Conservation (phyloP, 2,113 vertebrate species). For the Empidonax traillii region DNA sequence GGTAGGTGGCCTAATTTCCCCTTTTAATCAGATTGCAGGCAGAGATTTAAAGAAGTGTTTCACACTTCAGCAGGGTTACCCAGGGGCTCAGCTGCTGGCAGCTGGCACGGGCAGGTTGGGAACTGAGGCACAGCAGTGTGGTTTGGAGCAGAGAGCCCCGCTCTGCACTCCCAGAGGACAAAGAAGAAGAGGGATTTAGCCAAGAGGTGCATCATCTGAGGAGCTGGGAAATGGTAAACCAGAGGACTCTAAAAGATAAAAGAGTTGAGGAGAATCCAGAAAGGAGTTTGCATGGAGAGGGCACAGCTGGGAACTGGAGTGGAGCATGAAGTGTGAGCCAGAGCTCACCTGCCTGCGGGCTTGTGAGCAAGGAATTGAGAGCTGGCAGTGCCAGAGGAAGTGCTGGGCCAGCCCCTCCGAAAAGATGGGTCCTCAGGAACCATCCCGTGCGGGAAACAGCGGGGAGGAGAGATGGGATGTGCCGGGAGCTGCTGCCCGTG, state of each 20-base stretch:
- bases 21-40: not conserved
- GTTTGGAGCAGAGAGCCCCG: not conserved
- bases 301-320: not conserved
- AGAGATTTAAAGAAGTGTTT: not conserved
- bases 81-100: not conserved
- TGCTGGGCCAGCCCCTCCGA: fast-evolving
- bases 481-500: not conserved
- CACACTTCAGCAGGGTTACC: not conserved
- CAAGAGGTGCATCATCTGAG: not conserved
- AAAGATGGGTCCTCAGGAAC: not conserved
- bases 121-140: not conserved
- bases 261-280: not conserved
- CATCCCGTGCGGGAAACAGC: not conserved
- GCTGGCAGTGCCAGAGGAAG: not conserved
- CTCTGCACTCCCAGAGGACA: not conserved
- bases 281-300: not conserved
- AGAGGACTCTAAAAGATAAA: not conserved
- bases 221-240: not conserved
- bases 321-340: fast-evolving
- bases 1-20: slow-evolving; percentile 7
- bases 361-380: not conserved
- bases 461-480: not conserved
- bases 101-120: not conserved
- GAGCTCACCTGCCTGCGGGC: not conserved
- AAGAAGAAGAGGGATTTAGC: not conserved